A percentile compares a stretch with the other conserved stretches of the same genome.
Conservation (phyloP, 2,797 vertebrate genomes). For the Tokudaia tokunoshimensis region DNA sequence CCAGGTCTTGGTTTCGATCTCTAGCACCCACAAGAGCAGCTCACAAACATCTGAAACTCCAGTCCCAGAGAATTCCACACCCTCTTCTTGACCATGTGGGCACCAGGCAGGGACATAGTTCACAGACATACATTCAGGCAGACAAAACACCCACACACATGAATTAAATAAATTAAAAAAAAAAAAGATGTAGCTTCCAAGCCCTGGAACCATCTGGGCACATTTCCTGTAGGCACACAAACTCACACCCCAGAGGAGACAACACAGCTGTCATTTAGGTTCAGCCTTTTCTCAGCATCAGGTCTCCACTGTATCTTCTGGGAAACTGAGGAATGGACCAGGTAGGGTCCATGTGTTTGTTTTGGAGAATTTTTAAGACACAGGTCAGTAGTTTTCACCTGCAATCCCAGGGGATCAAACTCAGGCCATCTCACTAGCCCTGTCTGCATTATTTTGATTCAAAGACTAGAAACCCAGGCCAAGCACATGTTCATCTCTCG, state of each 20-base stretch:
- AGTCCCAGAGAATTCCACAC: background rate
- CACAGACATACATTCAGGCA: background rate
- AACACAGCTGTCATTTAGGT: background rate
- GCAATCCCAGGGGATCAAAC: background rate
- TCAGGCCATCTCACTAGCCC: background rate
- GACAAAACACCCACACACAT: background rate
- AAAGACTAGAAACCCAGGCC: background rate
- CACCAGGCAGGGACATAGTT: too few species aligned
- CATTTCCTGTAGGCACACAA: background rate
- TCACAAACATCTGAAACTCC: background rate
- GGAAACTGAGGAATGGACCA: background rate
- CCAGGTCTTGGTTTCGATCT: background rate
- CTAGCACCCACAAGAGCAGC: background rate
- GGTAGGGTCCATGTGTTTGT: background rate
- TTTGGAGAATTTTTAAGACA: slow-evolving; percentile 31
- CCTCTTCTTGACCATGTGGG: too few species aligned
- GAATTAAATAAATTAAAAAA: background rate
- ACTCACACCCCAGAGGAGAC: background rate
- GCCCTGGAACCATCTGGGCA: background rate
- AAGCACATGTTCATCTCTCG: background rate
- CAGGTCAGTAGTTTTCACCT: background rate
- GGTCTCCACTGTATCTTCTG: background rate
- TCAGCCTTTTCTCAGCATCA: background rate
- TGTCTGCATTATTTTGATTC: background rate
- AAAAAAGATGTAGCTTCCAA: background rate